Evolutionary conservation across 2,113 vertebrate genomes (phyloP).

Genomic region (Gymnarchus niloticus): DNA sequence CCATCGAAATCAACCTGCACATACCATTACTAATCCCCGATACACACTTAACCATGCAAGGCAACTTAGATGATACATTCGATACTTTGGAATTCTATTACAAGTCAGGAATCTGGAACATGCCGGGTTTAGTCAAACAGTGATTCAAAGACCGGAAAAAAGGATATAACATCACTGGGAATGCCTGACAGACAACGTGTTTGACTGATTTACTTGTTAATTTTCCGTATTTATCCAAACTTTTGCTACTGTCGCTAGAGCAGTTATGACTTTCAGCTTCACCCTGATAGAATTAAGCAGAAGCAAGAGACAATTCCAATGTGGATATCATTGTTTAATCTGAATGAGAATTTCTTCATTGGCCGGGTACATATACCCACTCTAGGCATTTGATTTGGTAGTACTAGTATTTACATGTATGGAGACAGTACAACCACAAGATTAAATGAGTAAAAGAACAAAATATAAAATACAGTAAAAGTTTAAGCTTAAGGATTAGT

Average conservation of each 20-base stretch:
- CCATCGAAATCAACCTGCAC: background rate
- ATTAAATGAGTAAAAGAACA: no score
- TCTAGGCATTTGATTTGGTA: no score
- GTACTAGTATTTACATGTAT: no score
- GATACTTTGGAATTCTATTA: background rate
- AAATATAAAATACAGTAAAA: no score
- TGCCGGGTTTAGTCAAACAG: background rate
- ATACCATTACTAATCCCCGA: background rate
- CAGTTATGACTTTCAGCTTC: background rate
- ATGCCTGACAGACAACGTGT: background rate
- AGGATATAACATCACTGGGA: constrained; percentile 1
- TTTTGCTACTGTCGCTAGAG: background rate
- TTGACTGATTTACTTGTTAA: constrained; percentile 18
- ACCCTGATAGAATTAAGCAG: background rate
- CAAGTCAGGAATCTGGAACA: background rate
- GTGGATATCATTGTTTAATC: background rate
- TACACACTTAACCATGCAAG: background rate
- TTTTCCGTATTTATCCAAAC: background rate
- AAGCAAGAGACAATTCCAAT: background rate
- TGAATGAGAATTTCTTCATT: no score
- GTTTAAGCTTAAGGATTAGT: background rate
- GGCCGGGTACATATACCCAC: no score
- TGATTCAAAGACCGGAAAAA: constrained; percentile 14
- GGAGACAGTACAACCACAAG: no score
- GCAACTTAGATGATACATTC: background rate